Evolutionary conservation across 30 jellyfish, hydroid and myxozoan species (phyloP), one percentile per base, ranked within the genome.

Genomic region (Aurelia sp.): DNA sequence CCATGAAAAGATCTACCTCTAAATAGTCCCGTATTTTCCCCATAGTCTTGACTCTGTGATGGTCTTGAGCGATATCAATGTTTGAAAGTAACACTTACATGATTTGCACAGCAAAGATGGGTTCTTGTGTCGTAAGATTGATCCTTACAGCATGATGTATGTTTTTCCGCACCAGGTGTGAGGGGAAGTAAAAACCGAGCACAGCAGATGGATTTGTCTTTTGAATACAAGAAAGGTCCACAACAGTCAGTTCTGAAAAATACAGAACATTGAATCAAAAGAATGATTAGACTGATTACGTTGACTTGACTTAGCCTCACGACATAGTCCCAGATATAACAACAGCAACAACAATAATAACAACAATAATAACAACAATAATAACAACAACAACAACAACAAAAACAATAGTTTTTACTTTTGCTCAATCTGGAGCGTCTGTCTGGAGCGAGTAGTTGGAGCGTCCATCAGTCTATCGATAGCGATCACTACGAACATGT

Each of bases 71-170:
- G 15, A 65, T 37, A 65, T 65, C 33, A 16, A 9, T 6, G 17
- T 4, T 18, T 21, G 33, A 65, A 7, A 0, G n/a, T 21, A 7
- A 58, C 0, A 67, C 89, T 69, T 58, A 88, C 97, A 91, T 53
- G 31, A 5, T 10, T 15, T 13, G 75, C 76, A 60, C 97, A 90
- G 66, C 97, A 90, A 13, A 86, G 18, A 21, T 82, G 89, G 9
- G 78, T 64, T 37, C 90, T 81, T 6, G 84, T n/a, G 52, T 90
- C 97, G 51, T 65, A 90, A 22, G 97, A 44, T 11, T 33, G 30
- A 44, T 71, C 33, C 30, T 62, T 48, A 51, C 97, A 90, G 61
- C 97, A 90, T 62, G 51, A 70, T 0, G 94, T 74, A 66, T 90
- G 74, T 1, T 69, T 40, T 10, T 48, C 79, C 23, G 87, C 97